Percentiles rank a stretch among this genome's conserved stretches.
Conservation (phyloP, 2,797 vertebrate species). For the Callimico goeldii region DNA sequence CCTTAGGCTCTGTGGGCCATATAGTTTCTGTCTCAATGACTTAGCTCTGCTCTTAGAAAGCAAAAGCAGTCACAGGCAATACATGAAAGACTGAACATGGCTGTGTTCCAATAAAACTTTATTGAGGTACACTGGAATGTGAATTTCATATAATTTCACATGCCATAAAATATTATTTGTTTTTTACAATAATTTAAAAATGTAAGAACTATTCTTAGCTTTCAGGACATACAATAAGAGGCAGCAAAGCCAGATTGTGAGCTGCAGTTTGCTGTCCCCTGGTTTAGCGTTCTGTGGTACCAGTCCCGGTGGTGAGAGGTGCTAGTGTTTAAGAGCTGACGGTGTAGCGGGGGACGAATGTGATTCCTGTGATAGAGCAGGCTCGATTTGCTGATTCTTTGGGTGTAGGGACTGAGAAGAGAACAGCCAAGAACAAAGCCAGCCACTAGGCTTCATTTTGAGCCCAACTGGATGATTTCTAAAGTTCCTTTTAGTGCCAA, state of each 20-base stretch:
- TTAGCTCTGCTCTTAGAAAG: background rate
- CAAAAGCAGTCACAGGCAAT: background rate
- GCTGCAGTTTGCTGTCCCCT: background rate
- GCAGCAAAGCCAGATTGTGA: background rate
- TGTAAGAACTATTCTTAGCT: background rate
- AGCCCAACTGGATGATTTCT: constrained; percentile 46
- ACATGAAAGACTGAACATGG: background rate
- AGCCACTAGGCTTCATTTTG: constrained; percentile 50
- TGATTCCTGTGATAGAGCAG: background rate
- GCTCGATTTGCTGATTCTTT: background rate
- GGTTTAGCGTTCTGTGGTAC: background rate
- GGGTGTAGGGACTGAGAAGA: background rate
- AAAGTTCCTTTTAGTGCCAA: background rate
- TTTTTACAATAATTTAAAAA: background rate
- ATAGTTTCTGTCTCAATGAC: background rate
- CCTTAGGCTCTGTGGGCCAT: background rate
- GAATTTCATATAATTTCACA: constrained; percentile 17
- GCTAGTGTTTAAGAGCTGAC: background rate
- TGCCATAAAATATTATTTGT: background rate
- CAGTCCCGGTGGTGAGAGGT: background rate
- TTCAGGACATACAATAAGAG: background rate
- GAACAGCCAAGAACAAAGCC: background rate
- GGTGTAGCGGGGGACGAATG: background rate
- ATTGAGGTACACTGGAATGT: constrained; percentile 18
- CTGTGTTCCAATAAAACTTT: constrained; percentile 34